phyloP scores from a whole-genome alignment of 2,797 vertebrate species.

The Diplodus sargus region DNA sequence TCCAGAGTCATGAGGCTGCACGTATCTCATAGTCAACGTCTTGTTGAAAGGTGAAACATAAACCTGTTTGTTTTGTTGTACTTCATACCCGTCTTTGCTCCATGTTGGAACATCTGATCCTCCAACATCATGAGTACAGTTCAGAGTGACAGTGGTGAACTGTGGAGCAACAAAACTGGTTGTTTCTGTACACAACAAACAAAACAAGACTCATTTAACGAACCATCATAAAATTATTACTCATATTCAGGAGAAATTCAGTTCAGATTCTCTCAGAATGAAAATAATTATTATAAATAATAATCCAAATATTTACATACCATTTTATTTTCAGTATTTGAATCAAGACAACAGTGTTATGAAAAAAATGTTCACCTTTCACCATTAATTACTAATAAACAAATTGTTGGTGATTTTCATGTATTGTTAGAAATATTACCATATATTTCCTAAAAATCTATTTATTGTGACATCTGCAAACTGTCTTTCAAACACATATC shows the following conservation, averaged over 20 bases:
- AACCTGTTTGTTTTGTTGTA: accelerated
- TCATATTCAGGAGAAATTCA: not conserved
- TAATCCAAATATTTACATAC: too few relatives aligned
- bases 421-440: too few relatives aligned
- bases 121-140: slow-evolving; percentile 3
- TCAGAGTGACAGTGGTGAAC: not conserved
- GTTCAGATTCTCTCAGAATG: too few relatives aligned
- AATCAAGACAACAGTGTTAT: too few relatives aligned
- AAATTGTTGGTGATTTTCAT: too few relatives aligned
- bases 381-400: too few relatives aligned
- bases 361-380: too few relatives aligned
- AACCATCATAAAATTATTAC: not conserved
- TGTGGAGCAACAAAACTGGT: accelerated
- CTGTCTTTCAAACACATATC: too few relatives aligned
- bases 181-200: slow-evolving; percentile 21
- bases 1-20: not conserved
- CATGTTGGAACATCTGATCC: not conserved
- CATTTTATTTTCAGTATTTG: too few relatives aligned
- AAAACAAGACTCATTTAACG: not conserved
- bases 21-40: accelerated
- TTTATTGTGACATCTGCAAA: too few relatives aligned
- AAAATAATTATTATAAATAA: too few relatives aligned
- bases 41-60: accelerated
- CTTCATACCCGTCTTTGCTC: not conserved
- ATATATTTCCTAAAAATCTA: too few relatives aligned